Conservation (phyloP, 2,797 vertebrate genomes). For the Gymnocypris eckloni region DNA sequence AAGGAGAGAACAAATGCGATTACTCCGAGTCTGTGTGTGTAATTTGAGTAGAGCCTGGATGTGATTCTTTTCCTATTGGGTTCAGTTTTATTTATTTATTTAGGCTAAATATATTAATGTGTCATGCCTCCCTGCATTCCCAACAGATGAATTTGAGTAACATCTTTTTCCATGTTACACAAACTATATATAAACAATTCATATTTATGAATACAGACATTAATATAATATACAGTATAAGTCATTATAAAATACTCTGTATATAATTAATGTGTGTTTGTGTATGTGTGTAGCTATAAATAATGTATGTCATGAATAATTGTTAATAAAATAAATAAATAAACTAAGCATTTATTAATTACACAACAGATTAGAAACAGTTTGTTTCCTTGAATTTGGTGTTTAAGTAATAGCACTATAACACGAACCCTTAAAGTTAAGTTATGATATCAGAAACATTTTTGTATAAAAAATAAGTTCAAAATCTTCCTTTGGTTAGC, state of each 20-base stretch:
- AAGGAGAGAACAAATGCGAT: conserved; percentile 29
- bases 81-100: conserved; percentile 13
- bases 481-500: conserved; percentile 8
- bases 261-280: background rate
- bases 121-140: background rate
- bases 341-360: background rate
- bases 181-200: background rate
- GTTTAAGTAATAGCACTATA: background rate
- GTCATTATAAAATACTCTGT: background rate
- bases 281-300: background rate
- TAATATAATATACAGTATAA: background rate
- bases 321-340: background rate
- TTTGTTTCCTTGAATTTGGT: background rate
- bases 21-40: conserved; percentile 27
- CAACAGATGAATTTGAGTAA: conserved; percentile 1
- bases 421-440: background rate
- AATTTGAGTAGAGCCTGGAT: conserved; percentile 24
- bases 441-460: background rate
- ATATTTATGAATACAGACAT: background rate
- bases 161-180: background rate
- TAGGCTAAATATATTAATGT: conserved; percentile 4
- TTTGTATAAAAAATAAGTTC: background rate
- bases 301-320: background rate
- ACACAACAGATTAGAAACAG: no score
- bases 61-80: background rate